Evolutionary conservation across 1,140 invertebrate genomes (phyloP), one percentile per base, ranked within the genome.

Genomic region (Neodiprion pinetum): DNA sequence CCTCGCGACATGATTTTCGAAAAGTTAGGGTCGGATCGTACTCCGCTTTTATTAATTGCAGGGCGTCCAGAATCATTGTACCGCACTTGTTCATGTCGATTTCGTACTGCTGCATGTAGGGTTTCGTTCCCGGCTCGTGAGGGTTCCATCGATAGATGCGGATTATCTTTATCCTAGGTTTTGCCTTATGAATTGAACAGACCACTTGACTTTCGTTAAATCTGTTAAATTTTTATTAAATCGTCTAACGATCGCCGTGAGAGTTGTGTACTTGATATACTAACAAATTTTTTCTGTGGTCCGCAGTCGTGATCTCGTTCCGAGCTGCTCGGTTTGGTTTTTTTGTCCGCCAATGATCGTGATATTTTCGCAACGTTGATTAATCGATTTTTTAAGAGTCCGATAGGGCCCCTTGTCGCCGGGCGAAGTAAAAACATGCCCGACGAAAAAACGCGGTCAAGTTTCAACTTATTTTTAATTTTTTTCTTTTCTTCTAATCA

Each of bases 81-180:
- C 96, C 96, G 70, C 90, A 90, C 40, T 84, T 88, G 67, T 93
- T 94, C 7, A 96, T 86, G 85, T 97, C 94, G 1, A 97, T 87
- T 79, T 93, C 91, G 85, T 94, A 97, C 49, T 90, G 92, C 83
- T 96, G 91, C 83, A 95, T 88, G 71, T 89, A 89, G 1, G 95
- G 95, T 82, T 94, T 93, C 66, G 92, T 90, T 1, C 90, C 90
- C 17, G 91, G 92, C 83, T 95, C 94, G 79, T 99, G 97, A 1
- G 98, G 98, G 88, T 98, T 95, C 95, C 94, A 98, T 87, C 97
- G 92, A 85, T 98, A 99, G 67, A 99, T 92, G 7, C 93, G 91
- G 86, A 98, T 96, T 74, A 93, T 94, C 86, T 98, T 97, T 9
- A 93, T 87, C 75, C 90, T 82, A 0, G 77, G 70, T n/a, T 10